These are phyloP conservation scores for Scaptomyza pallida DNA, from an alignment of 1,140 invertebrate genomes.

Conservation along the genomic window DNA sequence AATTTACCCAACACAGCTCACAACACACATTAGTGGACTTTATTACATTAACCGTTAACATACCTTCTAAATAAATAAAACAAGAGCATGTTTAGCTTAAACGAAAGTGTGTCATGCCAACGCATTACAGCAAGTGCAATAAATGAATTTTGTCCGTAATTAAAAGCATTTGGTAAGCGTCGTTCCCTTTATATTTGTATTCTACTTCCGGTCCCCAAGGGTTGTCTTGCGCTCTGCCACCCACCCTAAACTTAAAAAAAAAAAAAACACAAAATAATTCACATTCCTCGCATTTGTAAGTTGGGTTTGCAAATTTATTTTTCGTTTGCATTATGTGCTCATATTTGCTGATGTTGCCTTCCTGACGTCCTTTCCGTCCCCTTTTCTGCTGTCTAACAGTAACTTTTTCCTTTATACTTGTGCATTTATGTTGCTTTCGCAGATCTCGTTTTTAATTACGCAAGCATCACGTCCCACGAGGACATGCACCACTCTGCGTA, in stretches of 20 bases:
- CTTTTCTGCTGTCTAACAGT: neutral
- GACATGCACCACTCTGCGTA: constrained; percentile 2
- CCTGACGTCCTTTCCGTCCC: constrained; percentile 6
- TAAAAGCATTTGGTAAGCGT: constrained; percentile 55
- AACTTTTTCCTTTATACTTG: constrained; percentile 53
- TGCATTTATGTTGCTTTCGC: constrained; percentile 50
- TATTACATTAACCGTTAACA: neutral
- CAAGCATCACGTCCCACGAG: constrained; percentile 27
- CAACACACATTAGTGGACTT: neutral
- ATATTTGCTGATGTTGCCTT: constrained; percentile 44
- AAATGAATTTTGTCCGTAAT: constrained; percentile 66
- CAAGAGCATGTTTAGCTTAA: neutral
- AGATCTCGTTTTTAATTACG: constrained; percentile 74
- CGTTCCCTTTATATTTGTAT: constrained; percentile 23
- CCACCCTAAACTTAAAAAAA: constrained; percentile 35
- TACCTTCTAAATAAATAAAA: constrained; percentile 38
- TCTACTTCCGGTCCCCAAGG: constrained; percentile 31
- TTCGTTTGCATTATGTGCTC: constrained; percentile 68
- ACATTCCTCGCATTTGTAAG: constrained; percentile 38
- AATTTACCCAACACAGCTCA: neutral
- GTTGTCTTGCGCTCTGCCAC: constrained; percentile 18
- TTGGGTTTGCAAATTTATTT: constrained; percentile 69
- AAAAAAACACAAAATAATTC: too few species aligned
- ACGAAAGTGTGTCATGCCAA: constrained; percentile 17
- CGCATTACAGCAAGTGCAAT: constrained; percentile 43